Percentiles rank a stretch among this genome's conserved stretches.
Conservation (phyloP, 2,797 vertebrate species). For the Leucoraja ocellata region DNA sequence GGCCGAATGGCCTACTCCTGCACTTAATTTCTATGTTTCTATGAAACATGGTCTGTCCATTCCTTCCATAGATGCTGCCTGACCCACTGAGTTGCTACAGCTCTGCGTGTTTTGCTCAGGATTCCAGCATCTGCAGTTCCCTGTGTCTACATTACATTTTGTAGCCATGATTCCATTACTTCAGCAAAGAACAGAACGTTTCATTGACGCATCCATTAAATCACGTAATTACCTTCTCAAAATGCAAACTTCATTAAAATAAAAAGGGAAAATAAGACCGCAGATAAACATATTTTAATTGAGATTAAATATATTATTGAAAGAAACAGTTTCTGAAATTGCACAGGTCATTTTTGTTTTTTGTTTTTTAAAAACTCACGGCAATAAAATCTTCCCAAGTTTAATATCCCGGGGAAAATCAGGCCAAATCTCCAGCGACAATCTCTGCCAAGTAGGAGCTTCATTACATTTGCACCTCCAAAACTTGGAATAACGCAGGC, state of each 20-base stretch:
- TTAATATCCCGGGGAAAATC: constrained; percentile 47
- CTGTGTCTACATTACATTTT: not conserved
- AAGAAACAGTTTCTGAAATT: constrained; percentile 56
- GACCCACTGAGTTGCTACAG: no score
- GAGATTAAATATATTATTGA: constrained; percentile 67
- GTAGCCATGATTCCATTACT: not conserved
- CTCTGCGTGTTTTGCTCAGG: no score
- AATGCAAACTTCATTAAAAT: not conserved
- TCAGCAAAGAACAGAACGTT: not conserved
- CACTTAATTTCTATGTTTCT: no score
- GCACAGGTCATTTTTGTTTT: constrained; percentile 57
- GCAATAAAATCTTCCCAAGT: constrained; percentile 59
- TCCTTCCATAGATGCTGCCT: no score
- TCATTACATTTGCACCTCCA: not conserved
- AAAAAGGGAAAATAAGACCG: constrained; percentile 50
- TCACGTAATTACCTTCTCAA: not conserved
- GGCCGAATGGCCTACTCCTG: no score
- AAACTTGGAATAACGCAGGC: not conserved
- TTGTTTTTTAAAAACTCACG: constrained; percentile 59
- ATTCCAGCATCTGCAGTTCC: no score
- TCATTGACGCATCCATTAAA: not conserved
- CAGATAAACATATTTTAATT: constrained; percentile 64
- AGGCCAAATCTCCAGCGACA: not conserved
- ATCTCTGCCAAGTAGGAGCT: not conserved
- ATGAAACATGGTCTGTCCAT: no score